Evolutionary conservation across 2,113 vertebrate species (phyloP).

Genomic region (Hippocampus guttulatus): DNA sequence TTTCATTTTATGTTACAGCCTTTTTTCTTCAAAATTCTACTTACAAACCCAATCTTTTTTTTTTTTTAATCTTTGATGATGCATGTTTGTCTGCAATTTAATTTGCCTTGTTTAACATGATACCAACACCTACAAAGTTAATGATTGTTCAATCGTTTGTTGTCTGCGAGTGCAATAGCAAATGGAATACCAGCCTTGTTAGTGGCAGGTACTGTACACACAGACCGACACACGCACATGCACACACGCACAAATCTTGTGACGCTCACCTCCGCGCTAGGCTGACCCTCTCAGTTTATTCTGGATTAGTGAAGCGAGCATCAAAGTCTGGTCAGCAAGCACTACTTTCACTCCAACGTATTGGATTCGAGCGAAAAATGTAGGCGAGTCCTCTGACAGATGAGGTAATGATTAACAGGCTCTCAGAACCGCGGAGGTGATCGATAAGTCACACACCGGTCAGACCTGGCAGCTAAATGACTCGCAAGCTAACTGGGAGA

Average conservation of each 20-base stretch:
- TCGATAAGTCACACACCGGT: not conserved
- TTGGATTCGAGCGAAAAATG: constrained; percentile 2
- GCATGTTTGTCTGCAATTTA: too few relatives aligned
- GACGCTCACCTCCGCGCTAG: constrained; percentile 44
- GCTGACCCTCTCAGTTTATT: constrained; percentile 20
- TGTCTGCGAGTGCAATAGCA: too few relatives aligned
- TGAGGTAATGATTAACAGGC: constrained; percentile 56
- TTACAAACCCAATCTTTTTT: too few relatives aligned
- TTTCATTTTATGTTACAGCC: not conserved
- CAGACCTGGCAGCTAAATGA: not conserved
- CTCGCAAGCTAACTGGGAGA: not conserved
- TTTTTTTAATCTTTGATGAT: too few relatives aligned
- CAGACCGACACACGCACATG: not conserved
- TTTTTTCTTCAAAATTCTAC: not conserved
- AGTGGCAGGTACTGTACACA: not conserved
- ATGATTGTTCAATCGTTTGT: too few relatives aligned
- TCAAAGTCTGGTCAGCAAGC: constrained; percentile 13
- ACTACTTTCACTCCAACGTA: constrained; percentile 37
- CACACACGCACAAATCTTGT: not conserved
- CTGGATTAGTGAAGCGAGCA: constrained; percentile 39
- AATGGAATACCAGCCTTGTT: too few relatives aligned
- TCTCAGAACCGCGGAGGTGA: not conserved
- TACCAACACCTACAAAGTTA: not conserved
- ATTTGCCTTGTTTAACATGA: too few relatives aligned
- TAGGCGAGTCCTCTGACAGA: constrained; percentile 45